Percentiles rank a stretch among this genome's conserved stretches.
phyloP scores from a whole-genome alignment of 2,113 vertebrate species.

The Cyanistes caeruleus region DNA sequence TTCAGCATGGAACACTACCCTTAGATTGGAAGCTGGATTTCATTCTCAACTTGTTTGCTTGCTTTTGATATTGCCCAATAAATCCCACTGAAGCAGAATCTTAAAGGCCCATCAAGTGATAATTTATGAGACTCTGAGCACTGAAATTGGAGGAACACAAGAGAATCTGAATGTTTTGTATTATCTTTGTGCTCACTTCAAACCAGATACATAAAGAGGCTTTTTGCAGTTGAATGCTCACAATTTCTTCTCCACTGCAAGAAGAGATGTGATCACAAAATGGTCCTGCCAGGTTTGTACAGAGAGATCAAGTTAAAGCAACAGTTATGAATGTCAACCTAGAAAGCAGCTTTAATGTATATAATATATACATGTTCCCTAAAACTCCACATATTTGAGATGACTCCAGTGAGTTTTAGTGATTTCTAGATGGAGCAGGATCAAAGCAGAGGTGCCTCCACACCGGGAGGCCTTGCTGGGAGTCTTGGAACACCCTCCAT shows the following conservation, averaged over 20 bases:
- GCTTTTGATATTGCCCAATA: background rate
- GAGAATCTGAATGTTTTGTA: background rate
- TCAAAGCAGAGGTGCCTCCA: background rate
- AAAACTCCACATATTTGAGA: rapidly evolving
- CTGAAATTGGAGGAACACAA: background rate
- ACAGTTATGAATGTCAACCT: background rate
- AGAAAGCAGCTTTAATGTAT: background rate
- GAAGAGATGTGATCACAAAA: too few species aligned
- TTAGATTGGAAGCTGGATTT: background rate
- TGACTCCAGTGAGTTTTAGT: background rate
- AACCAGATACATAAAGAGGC: background rate
- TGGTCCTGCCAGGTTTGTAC: background rate
- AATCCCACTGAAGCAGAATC: background rate
- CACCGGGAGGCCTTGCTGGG: background rate
- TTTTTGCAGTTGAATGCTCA: background rate
- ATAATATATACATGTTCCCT: background rate
- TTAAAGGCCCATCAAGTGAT: background rate
- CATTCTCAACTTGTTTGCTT: background rate
- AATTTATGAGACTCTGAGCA: background rate
- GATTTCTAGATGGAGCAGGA: background rate
- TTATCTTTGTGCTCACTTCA: background rate
- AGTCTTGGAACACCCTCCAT: too few species aligned
- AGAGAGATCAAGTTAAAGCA: background rate
- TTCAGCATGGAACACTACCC: background rate
- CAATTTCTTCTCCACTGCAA: background rate